These are phyloP conservation scores for Hyaena hyaena DNA, from an alignment of 2,113 vertebrate genomes.

Conservation along the genomic window DNA sequence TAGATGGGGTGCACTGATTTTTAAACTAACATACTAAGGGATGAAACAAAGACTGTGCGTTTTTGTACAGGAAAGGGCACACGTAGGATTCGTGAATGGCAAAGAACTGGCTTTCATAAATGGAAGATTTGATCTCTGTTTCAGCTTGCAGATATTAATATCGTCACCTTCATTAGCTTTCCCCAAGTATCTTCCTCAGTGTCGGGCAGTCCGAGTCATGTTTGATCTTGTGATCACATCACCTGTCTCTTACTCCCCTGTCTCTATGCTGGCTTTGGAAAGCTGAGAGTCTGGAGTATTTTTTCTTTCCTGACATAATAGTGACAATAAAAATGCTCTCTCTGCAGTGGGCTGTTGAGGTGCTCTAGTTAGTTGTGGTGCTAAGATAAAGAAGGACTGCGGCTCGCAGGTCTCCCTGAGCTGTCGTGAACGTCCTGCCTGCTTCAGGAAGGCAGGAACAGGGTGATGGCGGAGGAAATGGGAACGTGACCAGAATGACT, in stretches of 20 bases:
- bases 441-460: neutral
- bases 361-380: neutral
- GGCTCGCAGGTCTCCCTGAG: neutral
- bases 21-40: neutral
- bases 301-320: conserved; percentile 43
- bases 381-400: neutral
- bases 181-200: neutral
- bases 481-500: conserved; percentile 8
- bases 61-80: neutral
- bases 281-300: conserved; percentile 44
- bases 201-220: accelerated
- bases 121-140: neutral
- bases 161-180: neutral
- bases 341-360: neutral
- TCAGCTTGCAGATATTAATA: neutral
- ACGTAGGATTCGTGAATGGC: neutral
- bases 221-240: neutral
- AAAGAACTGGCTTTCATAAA: neutral
- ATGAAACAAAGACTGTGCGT: neutral
- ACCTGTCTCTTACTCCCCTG: neutral
- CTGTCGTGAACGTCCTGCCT: neutral
- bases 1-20: neutral
- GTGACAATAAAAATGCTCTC: conserved; percentile 45
- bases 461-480: neutral
- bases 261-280: neutral